Evolutionary conservation across 1,140 invertebrate species (phyloP).

Genomic region (Saccostrea cuccullata): DNA sequence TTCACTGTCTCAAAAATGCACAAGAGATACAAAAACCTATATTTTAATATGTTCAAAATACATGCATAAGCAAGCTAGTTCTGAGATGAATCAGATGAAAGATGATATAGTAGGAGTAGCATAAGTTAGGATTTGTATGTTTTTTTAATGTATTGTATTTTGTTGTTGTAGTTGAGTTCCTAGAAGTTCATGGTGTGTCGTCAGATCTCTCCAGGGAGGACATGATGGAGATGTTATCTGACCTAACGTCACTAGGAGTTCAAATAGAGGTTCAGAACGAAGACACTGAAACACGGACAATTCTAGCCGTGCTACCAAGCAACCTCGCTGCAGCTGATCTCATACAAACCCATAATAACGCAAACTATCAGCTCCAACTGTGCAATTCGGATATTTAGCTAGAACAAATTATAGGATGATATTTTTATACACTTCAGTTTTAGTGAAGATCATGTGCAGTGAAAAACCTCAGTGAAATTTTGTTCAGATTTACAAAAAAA

Average conservation of each 20-base stretch:
- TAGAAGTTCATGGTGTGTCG: background rate
- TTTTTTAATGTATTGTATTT: background rate
- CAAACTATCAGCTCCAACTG: conserved; percentile 11
- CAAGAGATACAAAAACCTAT: no score
- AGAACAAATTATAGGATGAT: background rate
- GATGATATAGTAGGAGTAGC: no score
- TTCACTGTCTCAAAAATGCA: no score
- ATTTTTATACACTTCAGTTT: conserved; percentile 32
- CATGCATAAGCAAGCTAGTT: no score
- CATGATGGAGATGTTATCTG: background rate
- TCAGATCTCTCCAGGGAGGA: background rate
- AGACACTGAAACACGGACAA: background rate
- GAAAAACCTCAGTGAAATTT: conserved; percentile 25
- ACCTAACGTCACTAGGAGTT: conserved; percentile 13
- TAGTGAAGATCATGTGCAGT: conserved; percentile 29
- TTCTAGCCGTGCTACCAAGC: conserved; percentile 23
- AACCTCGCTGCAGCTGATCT: conserved; percentile 20
- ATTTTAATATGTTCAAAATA: no score
- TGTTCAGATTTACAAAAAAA: conserved; percentile 25
- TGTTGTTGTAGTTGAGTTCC: background rate
- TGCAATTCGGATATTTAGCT: background rate
- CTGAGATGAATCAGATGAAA: no score
- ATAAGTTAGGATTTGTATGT: no score
- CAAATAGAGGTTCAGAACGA: background rate
- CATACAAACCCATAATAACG: conserved; percentile 16